These are phyloP conservation scores for Pollenia amentaria DNA, from an alignment of 2,888 invertebrate species.

Conservation along the genomic window DNA sequence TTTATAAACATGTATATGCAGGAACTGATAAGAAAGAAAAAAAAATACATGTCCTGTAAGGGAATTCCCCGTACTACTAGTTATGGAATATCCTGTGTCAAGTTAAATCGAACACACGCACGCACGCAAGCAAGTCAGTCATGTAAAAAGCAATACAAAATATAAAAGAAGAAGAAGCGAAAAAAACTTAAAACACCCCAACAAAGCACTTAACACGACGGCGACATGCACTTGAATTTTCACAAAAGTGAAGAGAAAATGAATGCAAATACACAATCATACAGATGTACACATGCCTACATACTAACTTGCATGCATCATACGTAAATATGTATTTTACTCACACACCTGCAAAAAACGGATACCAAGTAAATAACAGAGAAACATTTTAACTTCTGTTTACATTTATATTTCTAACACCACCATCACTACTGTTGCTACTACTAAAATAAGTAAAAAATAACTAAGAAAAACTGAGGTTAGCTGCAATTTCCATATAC, in stretches of 20 bases:
- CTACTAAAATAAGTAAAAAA: background rate
- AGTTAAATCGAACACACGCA: conserved; percentile 73
- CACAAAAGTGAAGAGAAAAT: conserved; percentile 77
- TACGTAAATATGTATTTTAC: background rate
- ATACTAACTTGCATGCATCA: background rate
- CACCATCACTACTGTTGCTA: background rate
- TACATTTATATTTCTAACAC: conserved; percentile 33
- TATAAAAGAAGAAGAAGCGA: conserved; percentile 3
- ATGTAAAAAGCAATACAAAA: background rate
- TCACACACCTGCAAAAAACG: conserved; percentile 49
- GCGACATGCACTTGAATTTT: conserved; percentile 83
- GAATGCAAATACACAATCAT: conserved; percentile 10
- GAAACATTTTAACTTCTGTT: conserved; percentile 7
- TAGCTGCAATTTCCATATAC: conserved; percentile 44
- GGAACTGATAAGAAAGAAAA: conserved; percentile 8
- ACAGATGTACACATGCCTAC: background rate
- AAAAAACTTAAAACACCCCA: conserved; percentile 66
- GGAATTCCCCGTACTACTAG: conserved; percentile 72
- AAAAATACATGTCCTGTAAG: conserved; percentile 67
- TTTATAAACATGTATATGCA: conserved; percentile 11
- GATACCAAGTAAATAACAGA: conserved; percentile 43
- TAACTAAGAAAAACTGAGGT: conserved; percentile 36
- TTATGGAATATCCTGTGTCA: conserved; percentile 74
- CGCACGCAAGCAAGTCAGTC: conserved; percentile 1
- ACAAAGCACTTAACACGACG: conserved; percentile 82